phyloP scores from a whole-genome alignment of 1,140 invertebrate genomes.

The Idris sp. region DNA sequence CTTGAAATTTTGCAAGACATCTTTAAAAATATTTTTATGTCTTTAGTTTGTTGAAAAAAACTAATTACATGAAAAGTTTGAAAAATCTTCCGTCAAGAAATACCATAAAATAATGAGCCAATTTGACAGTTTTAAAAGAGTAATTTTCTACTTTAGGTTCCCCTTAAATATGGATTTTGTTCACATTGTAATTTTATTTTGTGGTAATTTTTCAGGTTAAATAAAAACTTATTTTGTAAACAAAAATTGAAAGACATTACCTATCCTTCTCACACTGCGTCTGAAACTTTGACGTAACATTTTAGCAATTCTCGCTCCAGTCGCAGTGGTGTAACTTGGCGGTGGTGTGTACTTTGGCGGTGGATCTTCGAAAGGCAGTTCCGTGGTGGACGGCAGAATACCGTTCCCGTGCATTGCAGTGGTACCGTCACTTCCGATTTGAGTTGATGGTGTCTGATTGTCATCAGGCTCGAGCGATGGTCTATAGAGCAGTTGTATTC shows the following conservation, averaged over 20 bases:
- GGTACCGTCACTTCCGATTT: slow-evolving; percentile 62
- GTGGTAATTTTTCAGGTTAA: too few relatives aligned
- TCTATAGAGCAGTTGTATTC: slow-evolving; percentile 86
- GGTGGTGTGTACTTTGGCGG: slow-evolving; percentile 96
- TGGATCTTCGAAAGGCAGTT: slow-evolving; percentile 84
- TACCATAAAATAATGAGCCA: too few relatives aligned
- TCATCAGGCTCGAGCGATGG: slow-evolving; percentile 80
- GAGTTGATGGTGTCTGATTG: slow-evolving; percentile 62
- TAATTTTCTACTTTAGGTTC: too few relatives aligned
- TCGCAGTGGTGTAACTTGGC: slow-evolving; percentile 93
- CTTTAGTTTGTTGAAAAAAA: too few relatives aligned
- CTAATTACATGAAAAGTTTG: too few relatives aligned
- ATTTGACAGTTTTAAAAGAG: too few relatives aligned
- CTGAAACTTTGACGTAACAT: slow-evolving; percentile 87
- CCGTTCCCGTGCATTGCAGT: slow-evolving; percentile 69
- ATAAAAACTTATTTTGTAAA: too few relatives aligned
- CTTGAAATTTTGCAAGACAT: too few relatives aligned
- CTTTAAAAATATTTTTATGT: too few relatives aligned
- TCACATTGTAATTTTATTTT: too few relatives aligned
- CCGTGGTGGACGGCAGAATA: slow-evolving; percentile 68
- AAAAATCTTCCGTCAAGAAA: too few relatives aligned
- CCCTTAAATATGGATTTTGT: too few relatives aligned
- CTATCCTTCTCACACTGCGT: slow-evolving; percentile 86
- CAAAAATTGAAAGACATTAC: slow-evolving; percentile 51
- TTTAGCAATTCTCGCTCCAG: slow-evolving; percentile 88